Evolutionary conservation across 2,113 vertebrate genomes (phyloP).

Genomic region (Hipposideros armiger): DNA sequence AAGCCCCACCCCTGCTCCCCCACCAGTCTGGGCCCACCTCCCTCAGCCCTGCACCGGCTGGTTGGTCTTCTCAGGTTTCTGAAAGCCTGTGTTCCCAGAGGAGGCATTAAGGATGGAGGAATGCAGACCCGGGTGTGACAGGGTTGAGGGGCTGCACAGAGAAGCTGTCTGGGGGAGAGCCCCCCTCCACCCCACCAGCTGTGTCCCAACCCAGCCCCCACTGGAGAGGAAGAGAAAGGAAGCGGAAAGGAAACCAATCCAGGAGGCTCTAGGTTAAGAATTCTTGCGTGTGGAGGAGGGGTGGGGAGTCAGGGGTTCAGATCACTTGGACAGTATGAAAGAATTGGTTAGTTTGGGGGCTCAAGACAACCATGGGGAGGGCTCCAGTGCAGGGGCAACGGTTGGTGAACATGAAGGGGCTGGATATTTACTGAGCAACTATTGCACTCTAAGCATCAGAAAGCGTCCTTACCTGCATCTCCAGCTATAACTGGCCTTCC

Average conservation of each 20-base stretch:
- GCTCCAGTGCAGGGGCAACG: not conserved
- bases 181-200: slow-evolving; percentile 66
- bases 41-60: slow-evolving; percentile 7
- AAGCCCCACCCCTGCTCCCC: not conserved
- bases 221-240: slow-evolving; percentile 29
- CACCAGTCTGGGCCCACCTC: slow-evolving; percentile 38
- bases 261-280: not conserved
- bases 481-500: not conserved
- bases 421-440: not conserved
- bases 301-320: not conserved
- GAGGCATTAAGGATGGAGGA: slow-evolving; percentile 87
- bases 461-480: not conserved
- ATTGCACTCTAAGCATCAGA: not conserved
- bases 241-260: slow-evolving; percentile 14
- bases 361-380: accelerated
- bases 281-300: not conserved
- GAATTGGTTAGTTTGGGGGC: not conserved
- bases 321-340: not conserved
- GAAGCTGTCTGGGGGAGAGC: slow-evolving; percentile 76
- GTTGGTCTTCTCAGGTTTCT: slow-evolving; percentile 82
- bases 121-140: slow-evolving; percentile 83
- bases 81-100: slow-evolving; percentile 85
- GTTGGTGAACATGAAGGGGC: not conserved
- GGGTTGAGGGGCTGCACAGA: slow-evolving; percentile 71
- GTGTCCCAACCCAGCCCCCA: slow-evolving; percentile 40